These are phyloP conservation scores for Musca domestica DNA, from an alignment of 1,140 invertebrate genomes.

Conservation along the genomic window DNA sequence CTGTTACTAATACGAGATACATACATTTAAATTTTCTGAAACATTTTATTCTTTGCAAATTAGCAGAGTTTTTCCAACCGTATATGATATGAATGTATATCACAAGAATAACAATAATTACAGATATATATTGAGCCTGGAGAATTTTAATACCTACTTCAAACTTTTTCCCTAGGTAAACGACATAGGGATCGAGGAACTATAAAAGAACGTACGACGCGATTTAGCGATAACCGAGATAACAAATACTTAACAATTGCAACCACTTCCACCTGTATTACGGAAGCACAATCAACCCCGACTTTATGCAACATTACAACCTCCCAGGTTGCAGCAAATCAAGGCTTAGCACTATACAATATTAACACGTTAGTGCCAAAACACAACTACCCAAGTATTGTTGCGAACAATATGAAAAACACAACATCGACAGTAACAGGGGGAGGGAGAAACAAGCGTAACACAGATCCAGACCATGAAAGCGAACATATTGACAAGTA, in stretches of 20 bases:
- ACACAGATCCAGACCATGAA: not conserved
- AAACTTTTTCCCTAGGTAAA: slow-evolving; percentile 32
- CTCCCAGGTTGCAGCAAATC: not conserved
- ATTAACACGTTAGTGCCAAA: not conserved
- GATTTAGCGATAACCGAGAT: slow-evolving; percentile 51
- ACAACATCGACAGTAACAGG: not conserved
- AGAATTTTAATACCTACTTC: not conserved
- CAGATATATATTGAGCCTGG: not conserved
- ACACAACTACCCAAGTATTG: not conserved
- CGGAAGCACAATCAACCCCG: slow-evolving; percentile 7
- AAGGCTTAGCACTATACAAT: not conserved
- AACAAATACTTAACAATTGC: slow-evolving; percentile 31
- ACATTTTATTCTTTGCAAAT: not conserved
- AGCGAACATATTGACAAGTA: not conserved
- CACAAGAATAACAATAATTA: not conserved
- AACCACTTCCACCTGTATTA: slow-evolving; percentile 30
- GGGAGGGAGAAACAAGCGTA: not conserved
- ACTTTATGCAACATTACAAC: not conserved
- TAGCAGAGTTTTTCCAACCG: not conserved
- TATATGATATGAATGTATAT: not conserved
- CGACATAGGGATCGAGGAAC: slow-evolving; percentile 32
- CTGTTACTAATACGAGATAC: not conserved
- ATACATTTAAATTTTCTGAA: not conserved
- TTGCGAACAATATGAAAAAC: not conserved
- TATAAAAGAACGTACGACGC: slow-evolving; percentile 45